phyloP scores from a whole-genome alignment of 2,797 vertebrate genomes.

The Eupleurogrammus muticus region DNA sequence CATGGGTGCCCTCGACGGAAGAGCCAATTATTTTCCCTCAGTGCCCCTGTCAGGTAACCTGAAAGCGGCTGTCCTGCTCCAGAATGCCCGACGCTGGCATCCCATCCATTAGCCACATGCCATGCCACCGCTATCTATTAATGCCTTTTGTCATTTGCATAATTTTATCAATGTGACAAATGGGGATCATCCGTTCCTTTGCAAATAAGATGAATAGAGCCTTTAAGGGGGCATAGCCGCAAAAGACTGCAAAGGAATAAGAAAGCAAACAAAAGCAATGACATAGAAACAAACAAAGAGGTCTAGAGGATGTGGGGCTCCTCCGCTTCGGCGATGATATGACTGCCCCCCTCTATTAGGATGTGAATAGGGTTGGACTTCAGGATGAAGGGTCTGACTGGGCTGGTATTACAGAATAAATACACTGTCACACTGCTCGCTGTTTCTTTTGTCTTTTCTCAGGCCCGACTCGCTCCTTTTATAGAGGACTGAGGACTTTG shows the following conservation, averaged over 20 bases:
- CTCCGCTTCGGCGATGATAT: slow-evolving; percentile 42
- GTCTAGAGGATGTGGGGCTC: slow-evolving; percentile 45
- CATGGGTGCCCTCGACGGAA: slow-evolving; percentile 76
- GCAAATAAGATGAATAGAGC: slow-evolving; percentile 81
- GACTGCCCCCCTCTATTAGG: slow-evolving; percentile 64
- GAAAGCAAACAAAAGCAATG: slow-evolving; percentile 68
- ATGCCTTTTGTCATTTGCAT: slow-evolving; percentile 84
- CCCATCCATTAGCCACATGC: slow-evolving; percentile 83
- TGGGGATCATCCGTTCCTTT: slow-evolving; percentile 78
- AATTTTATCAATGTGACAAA: slow-evolving; percentile 85
- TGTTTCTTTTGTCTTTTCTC: slow-evolving; percentile 48
- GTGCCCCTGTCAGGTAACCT: slow-evolving; percentile 84
- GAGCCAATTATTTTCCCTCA: slow-evolving; percentile 87
- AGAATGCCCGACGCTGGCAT: slow-evolving; percentile 76
- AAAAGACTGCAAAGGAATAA: slow-evolving; percentile 51
- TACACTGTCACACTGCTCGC: slow-evolving; percentile 64
- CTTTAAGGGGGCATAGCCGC: slow-evolving; percentile 63
- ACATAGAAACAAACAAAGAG: slow-evolving; percentile 71
- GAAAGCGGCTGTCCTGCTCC: slow-evolving; percentile 81
- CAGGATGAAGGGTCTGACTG: slow-evolving; percentile 54
- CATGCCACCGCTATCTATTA: slow-evolving; percentile 81
- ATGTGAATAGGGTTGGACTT: slow-evolving; percentile 50
- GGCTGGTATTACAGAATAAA: slow-evolving; percentile 59
- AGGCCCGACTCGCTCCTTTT: slow-evolving; percentile 38
- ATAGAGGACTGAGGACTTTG: slow-evolving; percentile 50